Evolutionary conservation across 2,113 vertebrate genomes (phyloP), one percentile per base, ranked within the genome.

Genomic region (Corapipo altera): DNA sequence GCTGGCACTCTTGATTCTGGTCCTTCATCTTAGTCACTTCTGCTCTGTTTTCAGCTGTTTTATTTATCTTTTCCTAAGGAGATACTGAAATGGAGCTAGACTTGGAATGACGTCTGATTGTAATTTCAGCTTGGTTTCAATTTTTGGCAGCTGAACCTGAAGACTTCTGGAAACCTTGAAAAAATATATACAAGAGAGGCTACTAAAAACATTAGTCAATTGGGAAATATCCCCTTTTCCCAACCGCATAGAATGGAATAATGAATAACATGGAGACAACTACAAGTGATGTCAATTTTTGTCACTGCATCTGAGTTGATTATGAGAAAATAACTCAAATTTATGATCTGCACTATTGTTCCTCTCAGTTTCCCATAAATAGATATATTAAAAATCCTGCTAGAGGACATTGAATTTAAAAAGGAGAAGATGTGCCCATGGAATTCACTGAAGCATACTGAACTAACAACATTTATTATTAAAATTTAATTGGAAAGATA

Each of bases 401-500:
- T 69, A 62, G 58, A 91, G 14, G 43, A 64, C 18, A 48, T 9
- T 37, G 22, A 67, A 92, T 86, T 86, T 66, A 59, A 91, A 89
- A 48, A 41, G 52, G 9, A 61, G 84, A 65, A 44, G 30, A 49
- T 55, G 41, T 87, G 69, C 5, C 46, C 4, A 9, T 54, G 66
- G 49, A 85, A 79, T n/a, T 8, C 5, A 65, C 54, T 75, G 48
- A 33, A 91, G 4, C 18, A 57, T 70, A 57, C 8, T 92, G 66
- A 92, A 94, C 6, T 4, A 72, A 52, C 28, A 65, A 49, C 1
- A 33, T 37, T 75, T 46, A 15, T 65, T 95, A 88, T 67, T 93
- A 73, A 89, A 94, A 82, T 75, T 89, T 88, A 41, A 79, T 57
- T 89, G 84, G 32, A 93, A 95, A 91, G 62, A 91, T 85, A 94